Conservation (phyloP, 2,888 invertebrate species). For the Aromia moschata region DNA sequence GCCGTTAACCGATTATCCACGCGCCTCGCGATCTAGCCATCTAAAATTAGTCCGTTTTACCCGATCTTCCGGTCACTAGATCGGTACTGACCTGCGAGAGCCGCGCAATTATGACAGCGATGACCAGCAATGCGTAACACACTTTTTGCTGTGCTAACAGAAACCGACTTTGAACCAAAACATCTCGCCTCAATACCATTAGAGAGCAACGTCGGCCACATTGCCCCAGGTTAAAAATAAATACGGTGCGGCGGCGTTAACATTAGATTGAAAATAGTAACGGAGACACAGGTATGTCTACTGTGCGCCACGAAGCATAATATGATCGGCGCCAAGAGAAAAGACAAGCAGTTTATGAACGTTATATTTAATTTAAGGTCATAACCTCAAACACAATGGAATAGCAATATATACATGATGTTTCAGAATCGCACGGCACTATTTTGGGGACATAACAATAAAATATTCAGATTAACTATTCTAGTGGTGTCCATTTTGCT, state of each 20-base stretch:
- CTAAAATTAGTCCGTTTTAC: conserved; percentile 3
- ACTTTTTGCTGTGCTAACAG: neutral
- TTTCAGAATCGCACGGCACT: no score
- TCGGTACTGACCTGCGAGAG: conserved; percentile 4
- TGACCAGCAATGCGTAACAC: neutral
- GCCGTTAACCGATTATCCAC: neutral
- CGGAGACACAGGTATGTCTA: neutral
- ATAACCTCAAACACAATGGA: neutral
- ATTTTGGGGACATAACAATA: no score
- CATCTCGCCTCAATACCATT: neutral
- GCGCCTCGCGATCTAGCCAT: neutral
- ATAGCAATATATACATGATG: neutral
- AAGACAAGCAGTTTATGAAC: neutral
- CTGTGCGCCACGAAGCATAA: neutral
- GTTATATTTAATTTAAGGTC: neutral
- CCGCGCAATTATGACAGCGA: conserved; percentile 3
- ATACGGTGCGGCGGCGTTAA: conserved; percentile 1
- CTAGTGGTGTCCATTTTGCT: no score
- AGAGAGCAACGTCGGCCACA: neutral
- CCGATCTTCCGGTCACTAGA: conserved; percentile 3
- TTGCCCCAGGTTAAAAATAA: conserved; percentile 5
- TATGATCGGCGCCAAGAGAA: neutral
- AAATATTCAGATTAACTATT: no score
- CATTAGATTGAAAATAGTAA: conserved; percentile 8
- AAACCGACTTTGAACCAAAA: conserved; percentile 1